Evolutionary conservation across 2,113 vertebrate genomes (phyloP), one percentile per base, ranked within the genome.

Genomic region (Ceyx margarethae): DNA sequence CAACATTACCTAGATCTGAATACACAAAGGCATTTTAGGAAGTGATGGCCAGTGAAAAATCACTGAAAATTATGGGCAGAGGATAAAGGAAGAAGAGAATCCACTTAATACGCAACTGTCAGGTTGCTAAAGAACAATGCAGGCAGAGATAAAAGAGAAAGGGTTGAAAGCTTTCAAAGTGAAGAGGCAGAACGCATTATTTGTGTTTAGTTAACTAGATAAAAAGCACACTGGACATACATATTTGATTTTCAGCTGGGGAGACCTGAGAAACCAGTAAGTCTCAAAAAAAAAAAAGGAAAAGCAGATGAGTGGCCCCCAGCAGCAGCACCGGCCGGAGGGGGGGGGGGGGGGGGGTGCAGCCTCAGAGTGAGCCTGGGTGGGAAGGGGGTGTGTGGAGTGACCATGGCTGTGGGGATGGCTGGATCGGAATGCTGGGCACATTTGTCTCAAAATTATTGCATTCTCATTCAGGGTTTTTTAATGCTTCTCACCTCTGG

Each of bases 141-240:
- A 80, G 90, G 60, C 87, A 85, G 75, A 96, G 89, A 95, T 92
- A 89, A 96, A 96, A 96, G 91, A 42, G 64, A 93, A 74, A 71
- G 56, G 28, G 51, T 64, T 96, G 96, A 95, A 96, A 94, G 95
- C 87, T 73, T 91, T 94, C 64, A 61, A 69, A 81, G 40, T 77
- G 78, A 89, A 82, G 89, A 92, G 85, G 74, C 90, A 83, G 83
- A 84, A 79, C 5, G 1, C 69, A 7, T 91, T 87, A 92, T 95
- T 92, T 94, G 79, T 92, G 65, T 94, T 96, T 95, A 89, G 91
- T 93, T 95, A 95, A 93, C 81, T 64, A 53, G 84, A 92, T 88
- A 54, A 91, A 91, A 96, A 93, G 89, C 68, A 69, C 54, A 29
- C 77, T 76, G 89, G 95, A 94, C 78, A 35, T 77, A 87, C n/a